A percentile compares a stretch with the other conserved stretches of the same genome.
Evolutionary conservation across 2,113 vertebrate species (phyloP).

Genomic region (Physeter macrocephalus): DNA sequence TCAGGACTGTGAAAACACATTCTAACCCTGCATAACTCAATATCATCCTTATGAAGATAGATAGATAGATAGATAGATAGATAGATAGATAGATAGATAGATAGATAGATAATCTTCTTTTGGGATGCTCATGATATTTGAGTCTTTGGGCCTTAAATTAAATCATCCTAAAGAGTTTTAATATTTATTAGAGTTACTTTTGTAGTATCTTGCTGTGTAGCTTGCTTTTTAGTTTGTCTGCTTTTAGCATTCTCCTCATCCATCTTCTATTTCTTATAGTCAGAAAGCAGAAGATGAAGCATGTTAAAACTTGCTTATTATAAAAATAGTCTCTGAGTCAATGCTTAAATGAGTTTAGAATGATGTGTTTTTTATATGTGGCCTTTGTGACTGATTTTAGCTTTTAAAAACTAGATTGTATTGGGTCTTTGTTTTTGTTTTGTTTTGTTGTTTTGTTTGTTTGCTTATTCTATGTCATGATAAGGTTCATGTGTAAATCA

Average conservation of each 20-base stretch:
- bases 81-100: not conserved
- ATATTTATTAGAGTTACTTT: not conserved
- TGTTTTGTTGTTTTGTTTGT: not conserved
- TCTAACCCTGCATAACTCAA: not conserved
- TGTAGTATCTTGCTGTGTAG: too few species aligned
- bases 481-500: not conserved
- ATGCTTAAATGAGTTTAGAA: not conserved
- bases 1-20: not conserved
- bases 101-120: not conserved
- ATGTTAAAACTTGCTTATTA: not conserved
- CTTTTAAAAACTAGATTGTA: not conserved
- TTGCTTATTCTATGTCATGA: not conserved
- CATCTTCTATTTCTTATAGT: not conserved
- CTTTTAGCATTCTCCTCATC: not conserved
- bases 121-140: not conserved
- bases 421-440: not conserved
- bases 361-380: not conserved
- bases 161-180: not conserved
- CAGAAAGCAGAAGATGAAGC: not conserved
- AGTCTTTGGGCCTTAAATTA: not conserved
- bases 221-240: not conserved
- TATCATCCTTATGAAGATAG: not conserved
- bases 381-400: not conserved
- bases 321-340: not conserved
- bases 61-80: not conserved